Evolutionary conservation across 2,888 invertebrate genomes (phyloP).

Genomic region (Meloe dianella): DNA sequence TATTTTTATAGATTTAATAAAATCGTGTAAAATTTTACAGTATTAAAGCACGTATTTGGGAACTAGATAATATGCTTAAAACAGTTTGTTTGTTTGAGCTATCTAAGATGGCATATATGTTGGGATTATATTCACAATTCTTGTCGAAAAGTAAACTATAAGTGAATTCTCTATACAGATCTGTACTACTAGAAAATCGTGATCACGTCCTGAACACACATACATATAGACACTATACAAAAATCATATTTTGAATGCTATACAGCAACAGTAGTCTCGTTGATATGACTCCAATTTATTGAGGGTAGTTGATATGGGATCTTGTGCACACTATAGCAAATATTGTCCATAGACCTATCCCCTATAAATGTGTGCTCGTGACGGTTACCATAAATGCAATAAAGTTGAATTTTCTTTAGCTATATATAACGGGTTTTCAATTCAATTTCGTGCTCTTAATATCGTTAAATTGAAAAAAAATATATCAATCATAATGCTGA

Average conservation of each 20-base stretch:
- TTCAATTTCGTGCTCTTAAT: neutral
- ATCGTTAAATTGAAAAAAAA: neutral
- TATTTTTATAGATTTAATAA: neutral
- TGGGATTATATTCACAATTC: conserved; percentile 21
- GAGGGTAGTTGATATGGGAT: conserved; percentile 15
- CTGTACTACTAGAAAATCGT: neutral
- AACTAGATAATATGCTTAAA: conserved; percentile 20
- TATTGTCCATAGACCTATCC: conserved; percentile 8
- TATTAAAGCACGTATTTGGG: conserved; percentile 20
- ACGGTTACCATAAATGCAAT: conserved; percentile 1
- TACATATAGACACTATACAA: conserved; percentile 12
- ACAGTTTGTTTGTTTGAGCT: conserved; percentile 28
- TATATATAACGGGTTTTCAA: neutral
- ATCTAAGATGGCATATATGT: conserved; percentile 23
- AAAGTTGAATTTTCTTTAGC: neutral
- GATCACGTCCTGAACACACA: conserved; percentile 3
- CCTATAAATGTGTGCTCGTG: conserved; percentile 9
- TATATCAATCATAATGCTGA: neutral
- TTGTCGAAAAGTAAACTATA: neutral
- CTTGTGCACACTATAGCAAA: neutral
- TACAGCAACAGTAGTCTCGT: conserved; percentile 1
- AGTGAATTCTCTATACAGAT: neutral
- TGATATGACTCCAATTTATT: conserved; percentile 19
- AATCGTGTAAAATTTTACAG: neutral
- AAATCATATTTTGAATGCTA: conserved; percentile 29